Conservation (phyloP, 1,140 invertebrate species). For the Drosophila ambigua region DNA sequence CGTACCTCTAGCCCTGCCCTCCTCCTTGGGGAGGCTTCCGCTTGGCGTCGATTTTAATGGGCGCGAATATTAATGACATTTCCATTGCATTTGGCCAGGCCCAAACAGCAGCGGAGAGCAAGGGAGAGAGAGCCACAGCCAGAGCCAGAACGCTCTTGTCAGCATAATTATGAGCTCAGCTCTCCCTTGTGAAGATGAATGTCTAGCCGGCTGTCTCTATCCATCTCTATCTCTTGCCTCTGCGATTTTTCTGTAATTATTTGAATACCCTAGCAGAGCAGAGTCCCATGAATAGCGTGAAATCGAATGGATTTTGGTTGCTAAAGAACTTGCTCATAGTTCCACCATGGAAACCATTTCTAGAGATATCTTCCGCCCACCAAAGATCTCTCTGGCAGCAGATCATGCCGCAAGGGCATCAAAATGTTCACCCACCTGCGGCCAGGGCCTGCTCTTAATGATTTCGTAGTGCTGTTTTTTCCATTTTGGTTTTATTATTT, state of each 20-base stretch:
- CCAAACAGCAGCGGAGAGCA: background rate
- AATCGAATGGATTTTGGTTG: too few relatives aligned
- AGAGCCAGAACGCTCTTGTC: slow-evolving; percentile 57
- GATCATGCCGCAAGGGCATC: too few relatives aligned
- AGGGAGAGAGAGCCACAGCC: background rate
- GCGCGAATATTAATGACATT: slow-evolving; percentile 82
- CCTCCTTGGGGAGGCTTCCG: slow-evolving; percentile 59
- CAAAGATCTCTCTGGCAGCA: background rate
- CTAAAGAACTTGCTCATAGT: too few relatives aligned
- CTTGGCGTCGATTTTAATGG: slow-evolving; percentile 79
- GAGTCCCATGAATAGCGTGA: too few relatives aligned
- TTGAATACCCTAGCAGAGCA: too few relatives aligned
- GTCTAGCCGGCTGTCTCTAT: slow-evolving; percentile 13
- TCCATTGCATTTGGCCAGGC: slow-evolving; percentile 65
- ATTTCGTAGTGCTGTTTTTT: slow-evolving; percentile 2
- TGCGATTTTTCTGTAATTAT: slow-evolving; percentile 12
- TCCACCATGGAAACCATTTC: too few relatives aligned
- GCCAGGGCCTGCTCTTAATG: too few relatives aligned
- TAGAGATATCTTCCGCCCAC: too few relatives aligned
- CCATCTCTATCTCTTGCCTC: background rate
- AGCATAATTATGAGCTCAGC: slow-evolving; percentile 70
- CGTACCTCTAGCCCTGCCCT: slow-evolving; percentile 18
- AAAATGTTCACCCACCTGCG: too few relatives aligned
- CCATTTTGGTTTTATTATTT: slow-evolving; percentile 11
- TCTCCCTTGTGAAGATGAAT: slow-evolving; percentile 5